These are phyloP conservation scores for Macrophya annulata DNA, from an alignment of 2,888 invertebrate genomes.

Conservation along the genomic window DNA sequence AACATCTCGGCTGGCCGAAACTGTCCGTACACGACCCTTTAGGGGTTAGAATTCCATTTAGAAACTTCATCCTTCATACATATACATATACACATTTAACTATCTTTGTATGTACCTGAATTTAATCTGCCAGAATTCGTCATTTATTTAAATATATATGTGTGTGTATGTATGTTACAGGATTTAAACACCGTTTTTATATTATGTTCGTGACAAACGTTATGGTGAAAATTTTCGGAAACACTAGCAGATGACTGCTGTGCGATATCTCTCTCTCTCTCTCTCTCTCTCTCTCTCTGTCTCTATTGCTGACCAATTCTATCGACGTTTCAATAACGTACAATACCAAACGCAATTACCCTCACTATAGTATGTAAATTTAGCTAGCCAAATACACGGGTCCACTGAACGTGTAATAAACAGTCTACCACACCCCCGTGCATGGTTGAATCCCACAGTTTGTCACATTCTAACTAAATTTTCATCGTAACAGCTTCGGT, in stretches of 20 bases:
- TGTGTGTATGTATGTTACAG: no score
- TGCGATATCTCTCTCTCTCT: background rate
- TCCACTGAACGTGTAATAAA: constrained; percentile 18
- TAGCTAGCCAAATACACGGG: background rate
- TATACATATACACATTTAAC: background rate
- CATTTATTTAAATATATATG: background rate
- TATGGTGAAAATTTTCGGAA: background rate
- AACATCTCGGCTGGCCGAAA: constrained; percentile 33
- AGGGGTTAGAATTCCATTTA: background rate
- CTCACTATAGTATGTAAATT: constrained; percentile 41
- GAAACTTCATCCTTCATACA: constrained; percentile 10
- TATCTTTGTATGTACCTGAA: background rate
- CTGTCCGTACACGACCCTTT: constrained; percentile 7
- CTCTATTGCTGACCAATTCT: background rate
- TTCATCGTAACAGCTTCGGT: background rate
- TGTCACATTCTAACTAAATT: background rate
- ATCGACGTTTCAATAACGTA: constrained; percentile 33
- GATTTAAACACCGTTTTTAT: no score
- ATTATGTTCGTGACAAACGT: background rate
- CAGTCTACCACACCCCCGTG: background rate
- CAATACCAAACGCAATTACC: constrained; percentile 29
- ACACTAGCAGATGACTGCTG: no score
- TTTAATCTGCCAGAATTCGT: background rate
- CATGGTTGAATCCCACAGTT: background rate
- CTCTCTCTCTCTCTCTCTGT: background rate